Evolutionary conservation across 1,140 invertebrate species (phyloP), one percentile per base, ranked within the genome.

Genomic region (Leucophenga varia): DNA sequence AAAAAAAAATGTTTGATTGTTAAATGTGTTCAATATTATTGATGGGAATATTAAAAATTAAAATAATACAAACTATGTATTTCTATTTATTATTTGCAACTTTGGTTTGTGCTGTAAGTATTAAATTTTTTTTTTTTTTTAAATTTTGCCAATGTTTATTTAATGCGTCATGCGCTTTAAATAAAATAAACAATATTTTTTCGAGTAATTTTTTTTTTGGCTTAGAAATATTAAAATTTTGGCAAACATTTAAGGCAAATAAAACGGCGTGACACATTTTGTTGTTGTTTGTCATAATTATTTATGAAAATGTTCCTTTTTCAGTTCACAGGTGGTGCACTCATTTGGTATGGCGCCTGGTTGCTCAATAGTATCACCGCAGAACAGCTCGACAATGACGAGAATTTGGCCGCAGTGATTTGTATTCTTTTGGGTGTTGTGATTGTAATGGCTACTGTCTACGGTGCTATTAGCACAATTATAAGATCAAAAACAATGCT

Each of bases 321-420:
- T 16, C 13, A 72, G 69, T 37, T 72, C 17, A 50, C 54, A 19
- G 69, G 68, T 44, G 53, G 52, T 14, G 40, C 65, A 41, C 39
- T 72, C 34, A 65, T 65, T 39, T 72, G 68, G 69, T 72, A 70
- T 30, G 69, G 69, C 35, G 37, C 38, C 40, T 72, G 69, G 69
- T 40, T 72, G 40, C 49, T 64, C 39, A 54, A 67, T 20, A 69
- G 54, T 22, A 42, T 67, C 12, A 31, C 19, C 12, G 59, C 52
- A 17, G 28, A 54, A 16, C 49, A 47, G 30, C 19, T 68, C 17
- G 63, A 71, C 25, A 46, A 61, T 20, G 65, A 60, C 40, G 69
- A 72, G 43, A 42, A 54, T 9, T 19, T 72, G 45, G 61, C 58
- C 4, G 55, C 57, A 6, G 38, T 44, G 3, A 22, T 72, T 2